Base-by-base conservation (phyloP, 30 jellyfish, hydroid and myxozoan genomes). In the Aurelia coerulea region DNA sequence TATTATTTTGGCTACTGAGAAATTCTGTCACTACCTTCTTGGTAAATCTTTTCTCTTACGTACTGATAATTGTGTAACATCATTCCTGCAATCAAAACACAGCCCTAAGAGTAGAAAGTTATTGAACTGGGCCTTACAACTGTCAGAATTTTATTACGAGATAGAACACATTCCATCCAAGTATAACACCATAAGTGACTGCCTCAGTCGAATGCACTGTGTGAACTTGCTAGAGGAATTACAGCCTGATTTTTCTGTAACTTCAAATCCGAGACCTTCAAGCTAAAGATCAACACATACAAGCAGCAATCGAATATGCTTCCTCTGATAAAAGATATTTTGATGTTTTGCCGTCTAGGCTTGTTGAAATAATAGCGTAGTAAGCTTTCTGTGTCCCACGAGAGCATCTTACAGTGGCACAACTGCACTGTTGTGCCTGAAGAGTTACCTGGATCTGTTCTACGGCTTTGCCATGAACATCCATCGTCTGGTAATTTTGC, bases 11-110 rank as follows among this genome's bases (percentile, higher is more conserved):
- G 88, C 79, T 37, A 58, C 82, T n/a, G 78, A 60, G 65, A 78
- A 78, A 52, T 37, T 23, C 54, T 34, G 88, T 33, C 88, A 78
- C 62, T 53, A 53, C 59, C 79, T 78, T 39, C 62, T 52, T 10
- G 80, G 88, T 35, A 78, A 58, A 58, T 81, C 88, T 29, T 78
- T 78, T 78, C 68, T 78, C 77, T 31, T 78, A 63, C 78, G 59
- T 58, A 78, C 88, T 56, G 88, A 78, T 52, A 78, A 78, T 78
- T 81, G 64, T 34, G 82, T 78, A 7, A 59, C 62, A 9, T 58
- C 88, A 78, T 78, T 58, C 64, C 82, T 78, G 64, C 80, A 78
- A 63, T 58, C 64, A 37, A 37, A n/a, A 31, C 87, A 18, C 79
- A 78, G 49, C 85, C 85, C 88, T n/a, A 6, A 62, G 34, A 62